Evolutionary conservation across 2,888 invertebrate species (phyloP), one percentile per base, ranked within the genome.

Genomic region (Sphaeridia pumilis): DNA sequence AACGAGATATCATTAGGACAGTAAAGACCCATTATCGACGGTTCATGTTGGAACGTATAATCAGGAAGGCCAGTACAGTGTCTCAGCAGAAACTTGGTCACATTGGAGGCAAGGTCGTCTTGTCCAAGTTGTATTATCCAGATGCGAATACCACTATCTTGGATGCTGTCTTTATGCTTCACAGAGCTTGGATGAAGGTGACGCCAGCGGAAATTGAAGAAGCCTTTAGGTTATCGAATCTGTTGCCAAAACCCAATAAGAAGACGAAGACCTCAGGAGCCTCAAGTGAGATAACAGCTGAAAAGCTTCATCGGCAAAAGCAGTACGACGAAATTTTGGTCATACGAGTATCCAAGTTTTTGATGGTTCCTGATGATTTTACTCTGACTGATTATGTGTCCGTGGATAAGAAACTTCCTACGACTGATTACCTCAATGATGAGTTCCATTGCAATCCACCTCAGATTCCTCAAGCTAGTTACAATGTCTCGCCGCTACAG

Each of bases 21-120:
- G 36, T 58, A 3, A 58, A 58, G 26, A 10, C 24, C 4, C 47
- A 55, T 10, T 60, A 60, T 45, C 43, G 58, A 14, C 24, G 31
- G 2, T n/a, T 31, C 1, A 14, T 57, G 1, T 3, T 58, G 3
- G 38, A 52, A 28, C 47, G 52, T 27, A 44, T 55, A 17, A 42
- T 42, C 3, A 21, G 52, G 20, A 42, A 42, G n/a, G 20, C 38
- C 12, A 20, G 38, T 5, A 38, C 38, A 17, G 5, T 38, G 38
- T 47, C 21, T 34, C 31, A 49, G 21, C 43, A 46, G 4, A 1
- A 12, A 41, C 1, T 41, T 12, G 24, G 21, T 14, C 17, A 21
- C 17, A 26, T 38, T 17, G 38, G 38, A 7, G 20, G 20, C 38
- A 38, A 38, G 20, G 17, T 38, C 38, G 17, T 38, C 5, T 17